phyloP scores from a whole-genome alignment of 2,797 vertebrate genomes.

The Pterois miles region DNA sequence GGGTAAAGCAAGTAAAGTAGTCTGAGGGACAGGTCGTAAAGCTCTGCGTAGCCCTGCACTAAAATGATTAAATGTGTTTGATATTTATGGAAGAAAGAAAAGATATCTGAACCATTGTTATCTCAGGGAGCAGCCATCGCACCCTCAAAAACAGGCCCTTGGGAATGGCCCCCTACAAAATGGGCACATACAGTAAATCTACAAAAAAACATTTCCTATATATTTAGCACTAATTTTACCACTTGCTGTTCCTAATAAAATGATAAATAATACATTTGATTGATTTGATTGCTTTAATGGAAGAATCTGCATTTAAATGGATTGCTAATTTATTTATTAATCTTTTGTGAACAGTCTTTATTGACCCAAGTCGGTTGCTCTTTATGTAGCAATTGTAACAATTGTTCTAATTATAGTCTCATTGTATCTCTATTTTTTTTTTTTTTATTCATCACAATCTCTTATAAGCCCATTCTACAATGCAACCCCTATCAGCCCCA shows the following conservation, averaged over 20 bases:
- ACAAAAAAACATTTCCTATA: background rate
- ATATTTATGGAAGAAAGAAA: no score
- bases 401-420: constrained; percentile 42
- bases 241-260: background rate
- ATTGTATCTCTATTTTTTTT: constrained; percentile 4
- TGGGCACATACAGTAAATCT: background rate
- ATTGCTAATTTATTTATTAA: background rate
- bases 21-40: no score
- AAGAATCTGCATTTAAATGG: constrained; percentile 24
- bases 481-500: constrained; percentile 34
- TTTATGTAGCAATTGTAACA: constrained; percentile 28
- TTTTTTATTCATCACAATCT: constrained; percentile 26
- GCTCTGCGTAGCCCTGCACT: no score
- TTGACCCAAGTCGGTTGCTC: constrained; percentile 1
- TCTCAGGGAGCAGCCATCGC: no score
- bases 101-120: no score
- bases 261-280: background rate
- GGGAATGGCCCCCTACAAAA: no score
- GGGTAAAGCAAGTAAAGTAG: no score
- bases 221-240: background rate
- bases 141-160: no score
- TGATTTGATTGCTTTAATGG: background rate
- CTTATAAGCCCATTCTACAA: constrained; percentile 28
- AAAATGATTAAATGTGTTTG: no score
- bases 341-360: constrained; percentile 17